phyloP scores from a whole-genome alignment of 2,113 vertebrate species.

The Oryzias celebensis region DNA sequence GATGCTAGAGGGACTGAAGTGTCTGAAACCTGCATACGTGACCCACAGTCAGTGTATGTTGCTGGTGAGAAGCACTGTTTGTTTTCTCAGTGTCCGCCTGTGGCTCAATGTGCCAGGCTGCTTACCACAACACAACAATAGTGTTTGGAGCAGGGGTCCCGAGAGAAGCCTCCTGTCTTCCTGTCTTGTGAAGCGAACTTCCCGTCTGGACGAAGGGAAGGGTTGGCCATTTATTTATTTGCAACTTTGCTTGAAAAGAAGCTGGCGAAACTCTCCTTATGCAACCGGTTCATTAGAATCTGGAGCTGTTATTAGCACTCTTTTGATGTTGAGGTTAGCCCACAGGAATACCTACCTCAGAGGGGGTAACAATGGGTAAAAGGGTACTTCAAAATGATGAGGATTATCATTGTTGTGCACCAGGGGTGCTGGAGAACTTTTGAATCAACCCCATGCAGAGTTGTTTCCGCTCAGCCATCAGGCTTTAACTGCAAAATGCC shows the following conservation, averaged over 20 bases:
- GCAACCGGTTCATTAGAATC: constrained; percentile 60
- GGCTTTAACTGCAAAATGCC: constrained; percentile 35
- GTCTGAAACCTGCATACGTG: constrained; percentile 69
- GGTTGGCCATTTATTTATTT: constrained; percentile 77
- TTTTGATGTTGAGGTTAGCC: constrained; percentile 71
- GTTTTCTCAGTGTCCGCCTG: constrained; percentile 75
- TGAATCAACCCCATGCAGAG: constrained; percentile 55
- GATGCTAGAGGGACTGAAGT: neutral
- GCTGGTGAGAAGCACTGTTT: constrained; percentile 65
- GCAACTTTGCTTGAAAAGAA: constrained; percentile 70
- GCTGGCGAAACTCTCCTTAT: constrained; percentile 51
- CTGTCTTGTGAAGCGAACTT: constrained; percentile 78
- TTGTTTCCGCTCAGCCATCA: constrained; percentile 49
- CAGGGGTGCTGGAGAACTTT: constrained; percentile 63
- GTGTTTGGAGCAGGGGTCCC: constrained; percentile 79
- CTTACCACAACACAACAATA: constrained; percentile 75
- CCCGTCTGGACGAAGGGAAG: constrained; percentile 72
- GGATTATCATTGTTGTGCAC: constrained; percentile 70
- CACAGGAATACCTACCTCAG: constrained; percentile 47
- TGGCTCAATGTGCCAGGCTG: constrained; percentile 73
- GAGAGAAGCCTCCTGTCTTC: constrained; percentile 78
- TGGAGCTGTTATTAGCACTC: constrained; percentile 70
- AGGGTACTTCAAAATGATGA: constrained; percentile 68
- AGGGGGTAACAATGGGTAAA: constrained; percentile 74
- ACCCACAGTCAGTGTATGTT: constrained; percentile 61